Evolutionary conservation across 2,888 invertebrate genomes (phyloP).

Genomic region (Poecilobothrus nobilitatus): DNA sequence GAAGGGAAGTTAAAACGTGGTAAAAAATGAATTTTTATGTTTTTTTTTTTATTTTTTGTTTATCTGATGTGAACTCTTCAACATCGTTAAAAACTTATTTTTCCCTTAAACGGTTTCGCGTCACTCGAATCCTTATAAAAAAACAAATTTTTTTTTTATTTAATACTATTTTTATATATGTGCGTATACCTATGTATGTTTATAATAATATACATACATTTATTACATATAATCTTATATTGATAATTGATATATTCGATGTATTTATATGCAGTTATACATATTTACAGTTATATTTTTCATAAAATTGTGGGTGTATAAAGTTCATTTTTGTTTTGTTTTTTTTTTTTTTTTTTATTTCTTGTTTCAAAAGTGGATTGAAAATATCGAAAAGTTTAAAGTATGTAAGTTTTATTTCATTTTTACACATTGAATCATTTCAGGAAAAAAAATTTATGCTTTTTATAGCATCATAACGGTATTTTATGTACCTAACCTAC

Average conservation of each 20-base stretch:
- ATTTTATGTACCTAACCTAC: neutral
- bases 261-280: neutral
- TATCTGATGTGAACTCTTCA: neutral
- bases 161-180: neutral
- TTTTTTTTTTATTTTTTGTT: neutral
- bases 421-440: neutral
- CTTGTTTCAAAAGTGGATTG: too few relatives aligned
- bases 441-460: neutral
- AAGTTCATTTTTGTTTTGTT: too few relatives aligned
- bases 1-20: neutral
- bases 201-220: neutral
- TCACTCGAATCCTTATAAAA: neutral
- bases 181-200: too few relatives aligned
- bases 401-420: too few relatives aligned
- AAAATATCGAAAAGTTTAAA: too few relatives aligned
- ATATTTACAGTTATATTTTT: neutral
- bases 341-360: too few relatives aligned
- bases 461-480: slow-evolving; percentile 3
- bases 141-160: too few relatives aligned
- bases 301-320: too few relatives aligned
- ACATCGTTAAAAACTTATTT: slow-evolving; percentile 6
- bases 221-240: neutral
- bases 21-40: neutral
- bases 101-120: neutral
- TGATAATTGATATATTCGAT: neutral